phyloP scores from a whole-genome alignment of 2,797 vertebrate species.

The Protosalanx chinensis region DNA sequence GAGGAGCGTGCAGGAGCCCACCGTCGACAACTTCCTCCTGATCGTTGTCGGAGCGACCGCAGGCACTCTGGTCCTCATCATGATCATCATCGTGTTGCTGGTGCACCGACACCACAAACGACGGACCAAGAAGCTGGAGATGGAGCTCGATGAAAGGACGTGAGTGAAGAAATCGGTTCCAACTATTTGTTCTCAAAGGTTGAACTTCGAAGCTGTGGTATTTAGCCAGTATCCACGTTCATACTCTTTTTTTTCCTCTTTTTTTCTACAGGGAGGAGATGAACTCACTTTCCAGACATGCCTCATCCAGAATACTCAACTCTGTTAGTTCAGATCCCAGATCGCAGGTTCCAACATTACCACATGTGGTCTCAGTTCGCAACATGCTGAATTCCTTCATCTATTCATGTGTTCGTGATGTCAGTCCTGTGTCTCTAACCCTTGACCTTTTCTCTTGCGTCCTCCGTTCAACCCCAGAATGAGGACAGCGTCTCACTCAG shows the following conservation, averaged over 20 bases:
- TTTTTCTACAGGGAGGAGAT: conserved; percentile 70
- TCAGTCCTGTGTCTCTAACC: not conserved
- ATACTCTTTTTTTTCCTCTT: not conserved
- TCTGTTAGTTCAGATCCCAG: conserved; percentile 72
- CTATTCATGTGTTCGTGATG: conserved; percentile 2
- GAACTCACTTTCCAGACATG: conserved; percentile 71
- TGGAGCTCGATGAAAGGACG: conserved; percentile 75
- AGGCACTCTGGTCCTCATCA: conserved; percentile 70
- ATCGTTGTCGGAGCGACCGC: conserved; percentile 75
- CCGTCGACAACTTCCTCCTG: conserved; percentile 66
- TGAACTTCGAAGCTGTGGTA: not conserved
- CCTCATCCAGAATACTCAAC: conserved; percentile 74
- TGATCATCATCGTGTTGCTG: conserved; percentile 75
- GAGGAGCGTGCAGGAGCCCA: not conserved
- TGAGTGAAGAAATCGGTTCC: conserved; percentile 59
- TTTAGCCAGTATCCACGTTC: no score
- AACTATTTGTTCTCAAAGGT: not conserved
- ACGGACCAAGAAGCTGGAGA: conserved; percentile 76
- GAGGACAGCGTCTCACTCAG: conserved; percentile 62
- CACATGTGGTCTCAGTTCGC: not conserved
- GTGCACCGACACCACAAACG: conserved; percentile 79
- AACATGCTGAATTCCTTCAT: not conserved
- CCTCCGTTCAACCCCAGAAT: conserved; percentile 36
- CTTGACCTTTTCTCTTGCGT: not conserved
- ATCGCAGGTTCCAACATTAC: conserved; percentile 58